Evolutionary conservation across 2,797 vertebrate genomes (phyloP).

Genomic region (Sebastes nivosus): DNA sequence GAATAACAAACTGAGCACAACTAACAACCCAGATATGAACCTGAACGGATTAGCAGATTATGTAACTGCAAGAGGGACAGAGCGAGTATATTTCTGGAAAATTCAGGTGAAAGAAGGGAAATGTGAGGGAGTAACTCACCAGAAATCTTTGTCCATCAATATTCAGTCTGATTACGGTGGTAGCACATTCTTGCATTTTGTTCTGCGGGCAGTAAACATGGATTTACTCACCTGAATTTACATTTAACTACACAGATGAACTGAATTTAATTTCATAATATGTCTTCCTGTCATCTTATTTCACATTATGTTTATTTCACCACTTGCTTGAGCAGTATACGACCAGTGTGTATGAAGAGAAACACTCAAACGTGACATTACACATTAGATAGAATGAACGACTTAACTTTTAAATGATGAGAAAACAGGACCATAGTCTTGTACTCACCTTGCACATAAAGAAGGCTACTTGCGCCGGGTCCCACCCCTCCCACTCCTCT

Average conservation of each 20-base stretch:
- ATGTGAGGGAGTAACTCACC: slow-evolving; percentile 78
- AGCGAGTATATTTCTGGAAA: background rate
- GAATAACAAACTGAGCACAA: slow-evolving; percentile 29
- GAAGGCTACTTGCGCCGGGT: slow-evolving; percentile 78
- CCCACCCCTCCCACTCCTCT: slow-evolving; percentile 87
- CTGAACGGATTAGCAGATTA: slow-evolving; percentile 8
- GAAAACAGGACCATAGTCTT: background rate
- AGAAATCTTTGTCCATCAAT: slow-evolving; percentile 84
- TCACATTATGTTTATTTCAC: background rate
- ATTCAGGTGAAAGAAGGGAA: background rate
- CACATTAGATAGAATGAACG: background rate
- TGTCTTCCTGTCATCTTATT: background rate
- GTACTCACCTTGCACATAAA: slow-evolving; percentile 85
- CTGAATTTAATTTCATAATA: background rate
- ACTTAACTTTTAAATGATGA: background rate
- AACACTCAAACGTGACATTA: background rate
- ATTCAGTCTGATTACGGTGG: slow-evolving; percentile 71
- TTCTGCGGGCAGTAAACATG: slow-evolving; percentile 73
- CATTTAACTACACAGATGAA: background rate
- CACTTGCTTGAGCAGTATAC: background rate
- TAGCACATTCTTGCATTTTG: slow-evolving; percentile 84
- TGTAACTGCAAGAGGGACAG: background rate
- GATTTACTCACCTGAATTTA: background rate
- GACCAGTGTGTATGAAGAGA: background rate
- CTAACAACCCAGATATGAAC: slow-evolving; percentile 21